Evolutionary conservation across 2,113 vertebrate species (phyloP).

Genomic region (Montifringilla adamsi): DNA sequence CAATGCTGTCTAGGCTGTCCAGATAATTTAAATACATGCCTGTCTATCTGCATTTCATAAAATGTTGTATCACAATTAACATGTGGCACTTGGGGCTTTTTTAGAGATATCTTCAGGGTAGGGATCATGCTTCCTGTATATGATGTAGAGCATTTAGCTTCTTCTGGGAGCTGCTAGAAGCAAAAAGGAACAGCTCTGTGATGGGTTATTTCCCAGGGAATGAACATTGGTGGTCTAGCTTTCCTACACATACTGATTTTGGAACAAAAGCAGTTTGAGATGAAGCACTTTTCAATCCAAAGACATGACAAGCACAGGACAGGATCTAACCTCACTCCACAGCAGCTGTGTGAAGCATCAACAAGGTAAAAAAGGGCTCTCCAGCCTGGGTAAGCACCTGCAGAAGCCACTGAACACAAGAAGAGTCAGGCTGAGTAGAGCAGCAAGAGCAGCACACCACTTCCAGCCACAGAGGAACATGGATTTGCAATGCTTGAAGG

Average conservation of each 20-base stretch:
- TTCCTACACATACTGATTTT: neutral
- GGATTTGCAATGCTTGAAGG: neutral
- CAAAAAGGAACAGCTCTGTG: neutral
- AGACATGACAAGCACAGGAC: neutral
- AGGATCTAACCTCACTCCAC: neutral
- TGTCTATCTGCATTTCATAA: neutral
- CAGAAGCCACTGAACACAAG: neutral
- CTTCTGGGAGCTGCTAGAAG: neutral
- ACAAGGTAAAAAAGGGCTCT: neutral
- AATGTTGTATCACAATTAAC: neutral
- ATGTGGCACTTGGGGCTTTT: neutral
- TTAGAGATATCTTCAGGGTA: neutral
- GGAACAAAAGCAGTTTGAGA: neutral
- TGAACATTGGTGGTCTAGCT: neutral
- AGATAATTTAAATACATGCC: neutral
- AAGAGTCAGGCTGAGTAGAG: neutral
- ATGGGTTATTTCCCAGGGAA: neutral
- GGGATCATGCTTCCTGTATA: neutral
- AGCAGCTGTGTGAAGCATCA: neutral
- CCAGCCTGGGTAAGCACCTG: neutral
- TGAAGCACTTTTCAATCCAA: neutral
- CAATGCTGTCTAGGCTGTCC: neutral
- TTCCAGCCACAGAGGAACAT: neutral
- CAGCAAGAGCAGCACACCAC: neutral
- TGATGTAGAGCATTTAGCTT: neutral